Evolutionary conservation across 1,140 invertebrate species (phyloP).

Genomic region (Drosophila kikkawai): DNA sequence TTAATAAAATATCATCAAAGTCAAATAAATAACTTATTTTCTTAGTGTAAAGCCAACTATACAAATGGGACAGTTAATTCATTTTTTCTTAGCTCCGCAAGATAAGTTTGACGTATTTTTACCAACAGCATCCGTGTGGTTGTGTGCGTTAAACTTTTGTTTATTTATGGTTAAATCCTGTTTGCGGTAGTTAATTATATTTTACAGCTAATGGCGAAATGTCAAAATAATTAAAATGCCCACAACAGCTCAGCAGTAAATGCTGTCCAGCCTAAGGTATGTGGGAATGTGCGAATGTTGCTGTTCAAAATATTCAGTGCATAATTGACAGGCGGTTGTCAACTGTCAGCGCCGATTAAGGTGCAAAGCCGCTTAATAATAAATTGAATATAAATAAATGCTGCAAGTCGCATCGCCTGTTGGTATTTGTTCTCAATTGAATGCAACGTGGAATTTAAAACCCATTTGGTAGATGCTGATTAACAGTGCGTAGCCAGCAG

Average conservation of each 20-base stretch:
- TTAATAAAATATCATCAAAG: not conserved
- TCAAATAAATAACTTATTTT: not conserved
- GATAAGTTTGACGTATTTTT: slow-evolving; percentile 30
- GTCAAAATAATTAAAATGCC: slow-evolving; percentile 80
- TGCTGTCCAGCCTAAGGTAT: slow-evolving; percentile 21
- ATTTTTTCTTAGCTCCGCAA: slow-evolving; percentile 32
- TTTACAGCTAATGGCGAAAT: slow-evolving; percentile 80
- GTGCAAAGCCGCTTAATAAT: slow-evolving; percentile 73
- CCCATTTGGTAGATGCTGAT: not conserved
- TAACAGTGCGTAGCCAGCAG: not conserved
- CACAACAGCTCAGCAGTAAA: slow-evolving; percentile 38
- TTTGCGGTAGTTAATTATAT: slow-evolving; percentile 81
- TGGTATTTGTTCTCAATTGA: not conserved
- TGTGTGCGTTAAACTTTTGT: slow-evolving; percentile 46
- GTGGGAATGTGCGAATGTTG: slow-evolving; percentile 4
- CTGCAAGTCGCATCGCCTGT: slow-evolving; percentile 29
- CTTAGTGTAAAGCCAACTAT: not conserved
- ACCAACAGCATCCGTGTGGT: not conserved
- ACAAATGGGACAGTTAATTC: slow-evolving; percentile 6
- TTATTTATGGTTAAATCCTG: slow-evolving; percentile 74
- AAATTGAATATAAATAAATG: slow-evolving; percentile 72
- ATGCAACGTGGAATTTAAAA: slow-evolving; percentile 1
- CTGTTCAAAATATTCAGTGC: slow-evolving; percentile 29
- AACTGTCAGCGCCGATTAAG: slow-evolving; percentile 74
- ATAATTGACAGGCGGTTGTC: slow-evolving; percentile 75